A percentile compares a stretch with the other conserved stretches of the same genome.
Conservation (phyloP, 2,888 invertebrate genomes). For the Ophion slaviceki region DNA sequence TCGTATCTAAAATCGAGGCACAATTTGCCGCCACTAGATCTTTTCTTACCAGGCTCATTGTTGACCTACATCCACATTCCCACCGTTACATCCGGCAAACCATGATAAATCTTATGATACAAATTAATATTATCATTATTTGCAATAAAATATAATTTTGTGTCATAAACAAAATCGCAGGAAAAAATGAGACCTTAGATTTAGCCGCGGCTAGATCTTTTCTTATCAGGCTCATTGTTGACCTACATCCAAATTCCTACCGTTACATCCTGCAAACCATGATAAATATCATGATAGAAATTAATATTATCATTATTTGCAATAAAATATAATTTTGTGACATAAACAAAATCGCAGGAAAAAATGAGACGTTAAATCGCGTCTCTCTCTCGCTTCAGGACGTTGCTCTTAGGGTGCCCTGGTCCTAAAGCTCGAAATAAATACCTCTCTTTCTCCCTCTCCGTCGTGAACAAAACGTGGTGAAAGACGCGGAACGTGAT, state of each 20-base stretch:
- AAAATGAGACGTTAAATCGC: background rate
- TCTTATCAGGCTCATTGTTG: background rate
- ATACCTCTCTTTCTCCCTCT: background rate
- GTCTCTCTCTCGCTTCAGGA: too few relatives aligned
- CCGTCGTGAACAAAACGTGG: background rate
- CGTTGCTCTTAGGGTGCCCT: too few relatives aligned
- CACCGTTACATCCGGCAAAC: background rate
- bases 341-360: background rate
- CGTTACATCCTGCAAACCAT: background rate
- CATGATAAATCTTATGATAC: too few relatives aligned
- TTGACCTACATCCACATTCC: background rate
- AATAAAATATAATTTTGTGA: background rate
- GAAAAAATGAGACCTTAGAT: background rate
- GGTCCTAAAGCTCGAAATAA: too few relatives aligned
- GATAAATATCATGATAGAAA: too few relatives aligned
- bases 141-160: background rate
- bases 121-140: background rate
- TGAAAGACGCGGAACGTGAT: conserved; percentile 1
- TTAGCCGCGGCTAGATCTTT: background rate
- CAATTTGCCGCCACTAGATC: background rate
- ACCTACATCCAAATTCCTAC: background rate
- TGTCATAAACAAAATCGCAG: background rate
- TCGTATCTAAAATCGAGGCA: background rate
- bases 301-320: background rate
- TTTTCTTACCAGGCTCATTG: background rate